A percentile compares a stretch with the other conserved stretches of the same genome.
phyloP scores from a whole-genome alignment of 2,113 vertebrate species.

The Salvelinus namaycush region DNA sequence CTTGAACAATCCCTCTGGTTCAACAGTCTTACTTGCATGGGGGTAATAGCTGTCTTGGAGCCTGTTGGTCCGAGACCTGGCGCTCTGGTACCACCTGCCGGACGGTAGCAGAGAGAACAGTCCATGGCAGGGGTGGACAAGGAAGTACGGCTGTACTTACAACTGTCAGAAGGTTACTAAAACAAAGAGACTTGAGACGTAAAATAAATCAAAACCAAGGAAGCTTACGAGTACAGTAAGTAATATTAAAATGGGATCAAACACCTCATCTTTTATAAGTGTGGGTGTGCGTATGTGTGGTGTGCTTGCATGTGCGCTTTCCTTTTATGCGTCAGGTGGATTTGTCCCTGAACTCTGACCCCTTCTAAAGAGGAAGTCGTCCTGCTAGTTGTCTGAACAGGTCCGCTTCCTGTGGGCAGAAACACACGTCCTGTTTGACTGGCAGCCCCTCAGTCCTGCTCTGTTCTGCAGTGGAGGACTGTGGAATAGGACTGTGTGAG shows the following conservation, averaged over 20 bases:
- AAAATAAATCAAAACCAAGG: not conserved
- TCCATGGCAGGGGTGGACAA: too few relatives aligned
- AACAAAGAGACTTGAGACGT: too few relatives aligned
- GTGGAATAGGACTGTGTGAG: slow-evolving; percentile 31
- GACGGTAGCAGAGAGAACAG: too few relatives aligned
- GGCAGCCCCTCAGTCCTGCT: slow-evolving; percentile 39
- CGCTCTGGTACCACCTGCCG: too few relatives aligned
- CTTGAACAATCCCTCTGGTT: too few relatives aligned
- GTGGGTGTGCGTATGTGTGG: not conserved
- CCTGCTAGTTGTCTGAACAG: slow-evolving; percentile 24
- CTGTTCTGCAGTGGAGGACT: slow-evolving; percentile 27
- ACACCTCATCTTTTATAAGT: not conserved
- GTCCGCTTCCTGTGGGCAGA: slow-evolving; percentile 60
- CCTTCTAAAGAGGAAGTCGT: not conserved
- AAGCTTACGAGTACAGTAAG: too few relatives aligned
- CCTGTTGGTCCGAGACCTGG: too few relatives aligned
- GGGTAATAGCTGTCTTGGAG: too few relatives aligned
- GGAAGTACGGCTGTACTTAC: too few relatives aligned
- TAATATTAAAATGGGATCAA: too few relatives aligned
- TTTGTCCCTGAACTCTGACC: not conserved
- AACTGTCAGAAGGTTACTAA: too few relatives aligned
- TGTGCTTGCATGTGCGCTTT: not conserved
- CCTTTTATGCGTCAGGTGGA: slow-evolving; percentile 43
- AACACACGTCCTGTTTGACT: slow-evolving; percentile 57
- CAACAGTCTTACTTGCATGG: too few relatives aligned